Evolutionary conservation across 2,797 vertebrate species (phyloP).

Genomic region (Novumbra hubbsi): DNA sequence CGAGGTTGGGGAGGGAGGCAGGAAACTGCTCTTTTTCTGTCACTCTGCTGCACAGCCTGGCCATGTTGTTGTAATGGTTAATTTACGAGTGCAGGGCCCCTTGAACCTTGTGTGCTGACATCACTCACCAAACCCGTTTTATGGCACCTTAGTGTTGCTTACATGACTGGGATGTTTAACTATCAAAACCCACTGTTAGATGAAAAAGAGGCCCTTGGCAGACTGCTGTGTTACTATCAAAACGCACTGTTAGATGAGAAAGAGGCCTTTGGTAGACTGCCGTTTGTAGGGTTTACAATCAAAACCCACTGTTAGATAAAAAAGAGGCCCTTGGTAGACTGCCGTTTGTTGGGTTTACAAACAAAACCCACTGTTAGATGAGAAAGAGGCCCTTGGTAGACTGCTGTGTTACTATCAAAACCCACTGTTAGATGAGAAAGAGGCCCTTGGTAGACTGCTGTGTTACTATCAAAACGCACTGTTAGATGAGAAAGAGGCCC

Average conservation of each 20-base stretch:
- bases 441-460: neutral
- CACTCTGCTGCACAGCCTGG: neutral
- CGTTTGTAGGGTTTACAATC: too few species aligned
- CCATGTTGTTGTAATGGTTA: conserved; percentile 45
- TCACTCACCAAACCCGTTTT: conserved; percentile 49
- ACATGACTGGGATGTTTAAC: conserved; percentile 37
- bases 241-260: too few species aligned
- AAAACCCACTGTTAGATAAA: too few species aligned
- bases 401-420: conserved; percentile 20
- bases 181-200: conserved; percentile 6
- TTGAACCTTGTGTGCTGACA: conserved; percentile 42
- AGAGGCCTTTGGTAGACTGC: too few species aligned
- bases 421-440: conserved; percentile 10
- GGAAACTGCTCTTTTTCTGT: conserved; percentile 12
- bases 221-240: conserved; percentile 8
- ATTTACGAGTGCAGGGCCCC: conserved; percentile 49
- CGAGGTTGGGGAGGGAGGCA: conserved; percentile 5
- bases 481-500: too few species aligned
- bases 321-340: too few species aligned
- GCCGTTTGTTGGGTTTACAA: too few species aligned
- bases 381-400: too few species aligned
- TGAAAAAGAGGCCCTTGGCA: conserved; percentile 3
- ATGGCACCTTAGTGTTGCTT: conserved; percentile 49
- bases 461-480: too few species aligned
- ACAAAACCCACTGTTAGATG: too few species aligned